Evolutionary conservation across 2,888 invertebrate genomes (phyloP), one percentile per base, ranked within the genome.

Genomic region (Galerucella calmariensis): DNA sequence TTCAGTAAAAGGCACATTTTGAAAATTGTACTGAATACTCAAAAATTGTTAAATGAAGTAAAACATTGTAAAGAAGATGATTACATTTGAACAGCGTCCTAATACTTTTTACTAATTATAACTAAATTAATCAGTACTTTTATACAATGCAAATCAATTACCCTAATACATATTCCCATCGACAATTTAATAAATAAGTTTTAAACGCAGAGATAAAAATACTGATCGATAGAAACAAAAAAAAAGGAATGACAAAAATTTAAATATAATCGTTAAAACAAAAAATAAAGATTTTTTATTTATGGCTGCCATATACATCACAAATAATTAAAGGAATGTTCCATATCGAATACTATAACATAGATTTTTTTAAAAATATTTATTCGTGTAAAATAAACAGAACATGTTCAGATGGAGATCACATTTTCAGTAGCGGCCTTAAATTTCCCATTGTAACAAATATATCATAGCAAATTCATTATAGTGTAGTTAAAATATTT

Each of bases 291-390:
- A 48, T 10, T 75, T 59, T 44, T 71, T 59, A 73, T 62, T 67
- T 75, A 81, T 82, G 80, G 81, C 81, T 82, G 81, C 82, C 82
- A 82, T 79, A 79, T 77, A 76, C 79, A 82, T 82, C 82, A 82
- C 82, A 83, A 81, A 78, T 79, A 73, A 68, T 72, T 77, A 78
- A 81, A 79, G 83, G 83, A 83, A 83, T 83, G 83, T 82, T 79
- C 74, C 72, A 70, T 76, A 74, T 73, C 67, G 73, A 73, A 76
- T 73, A 71, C 72, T 76, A 76, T 74, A 70, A 76, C 63, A 72
- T 66, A 72, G 67, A 41, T 61, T 16, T 53, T 20, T 59, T 63
- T 72, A 65, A 53, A 41, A 48, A 66, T 56, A 56, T 67, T 62
- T 65, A 68, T 51, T 48, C 27, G 48, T 72, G 66, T n/a, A 66